These are phyloP conservation scores for Syngnathus typhle DNA, from an alignment of 2,113 vertebrate species.

Conservation along the genomic window DNA sequence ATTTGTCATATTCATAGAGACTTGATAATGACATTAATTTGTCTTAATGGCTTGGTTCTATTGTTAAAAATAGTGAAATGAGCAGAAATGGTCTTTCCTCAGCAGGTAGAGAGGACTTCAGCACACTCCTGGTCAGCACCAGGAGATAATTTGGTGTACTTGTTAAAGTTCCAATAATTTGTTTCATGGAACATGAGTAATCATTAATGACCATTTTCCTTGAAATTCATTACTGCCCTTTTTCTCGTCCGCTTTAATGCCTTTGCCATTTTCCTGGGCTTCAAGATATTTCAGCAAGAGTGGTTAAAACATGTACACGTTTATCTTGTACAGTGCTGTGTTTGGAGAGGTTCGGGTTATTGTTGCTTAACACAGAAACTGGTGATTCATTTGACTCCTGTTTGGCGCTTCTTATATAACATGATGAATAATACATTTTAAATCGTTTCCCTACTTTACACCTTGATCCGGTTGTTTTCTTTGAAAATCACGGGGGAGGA, in stretches of 20 bases:
- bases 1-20: constrained; percentile 99
- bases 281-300: constrained; percentile 89
- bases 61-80: constrained; percentile 99
- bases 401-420: constrained; percentile 65
- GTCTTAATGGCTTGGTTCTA: constrained; percentile 99
- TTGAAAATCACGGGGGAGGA: background rate
- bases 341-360: background rate
- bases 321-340: constrained; percentile 19
- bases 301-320: constrained; percentile 72
- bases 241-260: constrained; percentile 99
- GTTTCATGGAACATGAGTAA: constrained; percentile 99
- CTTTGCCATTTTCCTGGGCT: constrained; percentile 87
- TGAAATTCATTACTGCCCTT: constrained; percentile 99
- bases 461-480: background rate
- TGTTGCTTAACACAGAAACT: constrained; percentile 45
- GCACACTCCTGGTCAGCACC: constrained; percentile 85
- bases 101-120: constrained; percentile 96
- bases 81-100: constrained; percentile 99
- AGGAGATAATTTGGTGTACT: constrained; percentile 99
- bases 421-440: constrained; percentile 71
- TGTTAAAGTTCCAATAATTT: constrained; percentile 99
- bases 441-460: constrained; percentile 31
- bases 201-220: constrained; percentile 99
- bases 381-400: constrained; percentile 55
- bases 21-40: constrained; percentile 99